phyloP scores from a whole-genome alignment of 35 echinoderm and acorn worm species.

The Nesometra sesokonis region DNA sequence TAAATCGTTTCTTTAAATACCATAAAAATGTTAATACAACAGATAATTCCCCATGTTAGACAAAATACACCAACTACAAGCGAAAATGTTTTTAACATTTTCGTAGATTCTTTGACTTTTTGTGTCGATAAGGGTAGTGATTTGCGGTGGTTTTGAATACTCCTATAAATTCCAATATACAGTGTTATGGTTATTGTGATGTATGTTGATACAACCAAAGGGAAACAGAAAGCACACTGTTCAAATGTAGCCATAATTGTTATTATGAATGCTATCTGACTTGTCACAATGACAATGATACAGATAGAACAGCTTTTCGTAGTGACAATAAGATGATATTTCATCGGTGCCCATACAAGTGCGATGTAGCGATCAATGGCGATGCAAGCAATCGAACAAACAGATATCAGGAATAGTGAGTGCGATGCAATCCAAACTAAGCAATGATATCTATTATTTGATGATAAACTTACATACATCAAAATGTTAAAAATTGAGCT shows the following conservation, averaged over 20 bases:
- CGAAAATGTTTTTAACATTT: background rate
- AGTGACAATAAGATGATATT: background rate
- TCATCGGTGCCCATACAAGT: background rate
- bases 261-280: background rate
- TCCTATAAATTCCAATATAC: background rate
- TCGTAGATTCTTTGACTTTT: background rate
- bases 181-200: background rate
- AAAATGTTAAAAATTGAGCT: background rate
- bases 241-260: background rate
- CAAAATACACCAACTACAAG: background rate
- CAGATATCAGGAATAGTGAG: background rate
- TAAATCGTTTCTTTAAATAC: background rate
- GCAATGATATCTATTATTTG: background rate
- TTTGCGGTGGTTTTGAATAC: background rate
- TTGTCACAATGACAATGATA: background rate
- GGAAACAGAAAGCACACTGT: background rate
- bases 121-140: background rate
- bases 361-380: background rate
- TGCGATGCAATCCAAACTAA: background rate
- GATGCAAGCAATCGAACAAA: background rate
- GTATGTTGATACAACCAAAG: background rate
- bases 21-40: background rate
- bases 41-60: background rate
- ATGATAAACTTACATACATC: background rate
- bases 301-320: background rate